These are phyloP conservation scores for Hirtodrosophila histrioides DNA, from an alignment of 2,888 invertebrate genomes.

Conservation along the genomic window DNA sequence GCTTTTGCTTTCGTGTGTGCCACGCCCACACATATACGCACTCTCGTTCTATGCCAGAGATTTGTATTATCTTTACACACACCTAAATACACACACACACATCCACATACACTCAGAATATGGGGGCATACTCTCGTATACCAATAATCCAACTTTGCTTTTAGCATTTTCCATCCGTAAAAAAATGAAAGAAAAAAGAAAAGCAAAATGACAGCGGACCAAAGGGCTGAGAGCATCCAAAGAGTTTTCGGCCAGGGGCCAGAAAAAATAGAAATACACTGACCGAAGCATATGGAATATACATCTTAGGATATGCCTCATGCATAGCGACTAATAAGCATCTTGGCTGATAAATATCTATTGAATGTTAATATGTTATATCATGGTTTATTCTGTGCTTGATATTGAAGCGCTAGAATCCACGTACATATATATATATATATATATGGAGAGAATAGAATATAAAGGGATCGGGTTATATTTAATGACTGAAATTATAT, in stretches of 20 bases:
- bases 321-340: conserved; percentile 11
- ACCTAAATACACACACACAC: conserved; percentile 14
- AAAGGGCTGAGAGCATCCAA: conserved; percentile 23
- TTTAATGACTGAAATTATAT: too few relatives aligned
- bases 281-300: conserved; percentile 22
- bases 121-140: conserved; percentile 19
- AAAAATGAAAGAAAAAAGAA: conserved; percentile 28
- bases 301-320: conserved; percentile 27
- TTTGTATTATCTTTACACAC: conserved; percentile 51
- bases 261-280: conserved; percentile 12
- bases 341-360: too few relatives aligned
- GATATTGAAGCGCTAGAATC: too few relatives aligned
- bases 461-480: too few relatives aligned
- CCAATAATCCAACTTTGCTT: conserved; percentile 69
- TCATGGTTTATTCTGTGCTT: too few relatives aligned
- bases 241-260: conserved; percentile 20
- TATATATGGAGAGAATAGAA: too few relatives aligned
- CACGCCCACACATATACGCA: conserved; percentile 19
- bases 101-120: conserved; percentile 16
- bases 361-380: too few relatives aligned
- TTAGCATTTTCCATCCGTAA: conserved; percentile 50
- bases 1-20: conserved; percentile 7
- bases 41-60: conserved; percentile 28
- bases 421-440: too few relatives aligned
- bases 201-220: conserved; percentile 6